Conservation (phyloP, 1,140 invertebrate genomes). For the Lamellibrachia luymesi region DNA sequence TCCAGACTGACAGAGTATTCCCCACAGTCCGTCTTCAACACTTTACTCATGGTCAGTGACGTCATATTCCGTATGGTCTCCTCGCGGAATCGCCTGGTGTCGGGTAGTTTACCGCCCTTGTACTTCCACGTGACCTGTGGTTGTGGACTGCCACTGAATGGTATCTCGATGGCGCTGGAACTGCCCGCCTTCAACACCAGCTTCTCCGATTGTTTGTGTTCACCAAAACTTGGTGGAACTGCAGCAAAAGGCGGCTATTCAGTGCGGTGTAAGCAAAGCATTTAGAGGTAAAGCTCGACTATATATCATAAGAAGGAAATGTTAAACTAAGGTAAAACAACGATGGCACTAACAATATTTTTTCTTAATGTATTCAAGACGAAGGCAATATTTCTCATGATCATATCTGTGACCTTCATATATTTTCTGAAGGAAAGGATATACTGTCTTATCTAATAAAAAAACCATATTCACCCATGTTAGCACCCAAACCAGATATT, state of each 20-base stretch:
- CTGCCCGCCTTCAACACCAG: constrained; percentile 25
- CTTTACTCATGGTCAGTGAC: constrained; percentile 47
- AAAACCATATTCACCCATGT: not conserved
- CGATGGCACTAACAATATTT: too few species aligned
- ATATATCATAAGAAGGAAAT: not conserved
- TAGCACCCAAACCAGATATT: not conserved
- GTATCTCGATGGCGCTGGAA: constrained; percentile 62
- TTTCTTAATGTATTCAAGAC: too few species aligned
- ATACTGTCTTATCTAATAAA: not conserved
- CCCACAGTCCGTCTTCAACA: constrained; percentile 48
- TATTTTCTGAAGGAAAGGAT: not conserved
- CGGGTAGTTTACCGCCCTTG: constrained; percentile 47
- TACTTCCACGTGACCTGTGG: constrained; percentile 74
- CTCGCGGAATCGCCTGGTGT: constrained; percentile 50
- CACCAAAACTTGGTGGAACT: constrained; percentile 24
- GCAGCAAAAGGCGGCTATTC: constrained; percentile 8
- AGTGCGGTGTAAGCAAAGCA: constrained; percentile 1
- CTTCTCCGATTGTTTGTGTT: constrained; percentile 23
- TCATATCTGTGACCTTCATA: too few species aligned
- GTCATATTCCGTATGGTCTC: constrained; percentile 54
- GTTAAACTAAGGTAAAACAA: too few species aligned
- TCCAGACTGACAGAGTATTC: constrained; percentile 50
- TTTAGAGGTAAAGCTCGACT: not conserved
- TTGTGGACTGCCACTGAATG: constrained; percentile 70
- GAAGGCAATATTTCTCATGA: too few species aligned